These are phyloP conservation scores for Corbicula japonica DNA, from an alignment of 2,888 invertebrate genomes.

Conservation along the genomic window DNA sequence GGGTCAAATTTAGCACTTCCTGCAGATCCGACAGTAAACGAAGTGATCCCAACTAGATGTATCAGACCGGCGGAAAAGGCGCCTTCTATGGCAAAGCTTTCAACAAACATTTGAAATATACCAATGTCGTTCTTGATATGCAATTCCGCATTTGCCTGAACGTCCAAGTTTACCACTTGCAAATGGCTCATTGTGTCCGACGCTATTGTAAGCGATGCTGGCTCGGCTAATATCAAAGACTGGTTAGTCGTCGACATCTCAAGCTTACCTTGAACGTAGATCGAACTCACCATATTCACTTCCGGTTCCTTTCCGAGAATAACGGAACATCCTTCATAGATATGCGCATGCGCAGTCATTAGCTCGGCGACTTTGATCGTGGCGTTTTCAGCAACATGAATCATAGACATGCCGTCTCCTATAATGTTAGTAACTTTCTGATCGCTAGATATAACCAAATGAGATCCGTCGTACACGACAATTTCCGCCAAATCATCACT, in stretches of 20 bases:
- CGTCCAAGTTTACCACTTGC: conserved; percentile 7
- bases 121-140: conserved; percentile 32
- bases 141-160: conserved; percentile 24
- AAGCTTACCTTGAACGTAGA: conserved; percentile 26
- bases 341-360: conserved; percentile 37
- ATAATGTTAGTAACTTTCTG: conserved; percentile 30
- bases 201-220: conserved; percentile 31
- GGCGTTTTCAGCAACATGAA: conserved; percentile 32
- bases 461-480: conserved; percentile 57
- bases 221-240: conserved; percentile 22
- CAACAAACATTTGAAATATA: conserved; percentile 46
- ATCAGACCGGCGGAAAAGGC: conserved; percentile 37
- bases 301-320: conserved; percentile 15
- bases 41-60: not conserved
- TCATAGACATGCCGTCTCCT: conserved; percentile 47
- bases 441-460: conserved; percentile 62
- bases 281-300: conserved; percentile 12
- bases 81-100: conserved; percentile 59
- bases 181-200: conserved; percentile 12
- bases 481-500: conserved; percentile 55
- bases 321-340: conserved; percentile 24
- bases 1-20: conserved; percentile 66
- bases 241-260: conserved; percentile 20
- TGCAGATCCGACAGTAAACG: conserved; percentile 57
- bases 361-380: conserved; percentile 20